Evolutionary conservation across 2,888 invertebrate species (phyloP), one percentile per base, ranked within the genome.

Genomic region (Venusia cambrica): DNA sequence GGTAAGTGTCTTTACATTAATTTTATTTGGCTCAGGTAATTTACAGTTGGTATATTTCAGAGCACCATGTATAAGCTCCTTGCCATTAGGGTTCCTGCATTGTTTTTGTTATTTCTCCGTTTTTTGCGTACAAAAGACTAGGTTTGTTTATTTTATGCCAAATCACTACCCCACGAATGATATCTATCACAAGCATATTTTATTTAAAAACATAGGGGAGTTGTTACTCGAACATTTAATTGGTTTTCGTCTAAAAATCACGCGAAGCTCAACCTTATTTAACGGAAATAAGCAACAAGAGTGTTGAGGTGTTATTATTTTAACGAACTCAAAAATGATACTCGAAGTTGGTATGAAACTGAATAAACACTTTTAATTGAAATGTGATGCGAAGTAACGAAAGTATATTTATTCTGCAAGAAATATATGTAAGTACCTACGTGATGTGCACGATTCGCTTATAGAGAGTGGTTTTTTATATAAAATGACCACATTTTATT

Each of bases 81-180:
- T 66, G 71, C 73, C 58, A 56, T 61, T 61, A 71, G 75, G 75
- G 62, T 53, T 36, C 55, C 41, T 28, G 57, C 45, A 62, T 79
- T 83, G 85, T 83, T 84, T 81, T 76, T 84, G 69, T 85, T 85
- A 78, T 81, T 84, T 63, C 73, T 73, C 57, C 68, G 78, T 69
- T 78, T 76, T 84, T 80, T 73, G 67, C 63, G 41, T 55, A 81
- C 74, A 80, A 81, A 73, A 74, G 79, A 66, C 73, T 58, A 58
- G 58, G 59, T 61, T 71, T 85, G 84, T 85, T 87, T 81, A 81
- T 70, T 77, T 80, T 81, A 59, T 71, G 84, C 81, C 73, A 81
- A 85, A 83, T 85, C 87, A 85, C 80, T 77, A 68, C 78, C 74
- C 78, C 55, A 28, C 63, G 73, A 78, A 62, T 84, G 84, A 84